These are phyloP conservation scores for Hymenochirus boettgeri DNA, from an alignment of 2,113 vertebrate genomes.

Conservation along the genomic window DNA sequence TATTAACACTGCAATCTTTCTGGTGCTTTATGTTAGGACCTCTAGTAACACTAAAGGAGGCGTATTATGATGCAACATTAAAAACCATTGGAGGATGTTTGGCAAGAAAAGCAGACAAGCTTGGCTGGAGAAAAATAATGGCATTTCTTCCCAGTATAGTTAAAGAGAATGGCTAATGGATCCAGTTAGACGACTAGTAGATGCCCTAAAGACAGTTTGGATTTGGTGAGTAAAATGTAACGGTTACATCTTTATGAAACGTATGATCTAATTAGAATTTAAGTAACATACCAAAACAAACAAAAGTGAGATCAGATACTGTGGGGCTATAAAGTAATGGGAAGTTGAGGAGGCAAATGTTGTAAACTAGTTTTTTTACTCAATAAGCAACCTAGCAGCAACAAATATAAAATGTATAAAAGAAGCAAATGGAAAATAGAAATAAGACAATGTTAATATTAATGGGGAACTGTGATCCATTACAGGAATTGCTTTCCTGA, in stretches of 20 bases:
- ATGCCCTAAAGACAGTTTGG: conserved; percentile 52
- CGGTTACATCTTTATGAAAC: not conserved
- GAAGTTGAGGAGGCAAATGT: too few relatives aligned
- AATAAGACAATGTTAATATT: too few relatives aligned
- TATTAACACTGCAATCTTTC: too few relatives aligned
- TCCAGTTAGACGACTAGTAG: conserved; percentile 52
- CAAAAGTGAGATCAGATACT: too few relatives aligned
- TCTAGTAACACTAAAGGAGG: conserved; percentile 70
- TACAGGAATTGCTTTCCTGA: too few relatives aligned
- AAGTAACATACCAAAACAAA: too few relatives aligned
- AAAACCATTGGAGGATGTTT: conserved; percentile 63
- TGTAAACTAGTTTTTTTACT: too few relatives aligned
- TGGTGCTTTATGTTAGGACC: conserved; percentile 67
- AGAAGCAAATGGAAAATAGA: too few relatives aligned
- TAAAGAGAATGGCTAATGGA: conserved; percentile 60
- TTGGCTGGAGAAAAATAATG: conserved; percentile 53
- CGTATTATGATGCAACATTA: conserved; percentile 74
- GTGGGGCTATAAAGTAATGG: too few relatives aligned
- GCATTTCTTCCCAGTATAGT: conserved; percentile 58
- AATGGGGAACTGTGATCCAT: too few relatives aligned
- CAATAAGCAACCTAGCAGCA: too few relatives aligned
- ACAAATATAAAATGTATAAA: too few relatives aligned
- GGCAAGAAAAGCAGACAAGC: conserved; percentile 59
- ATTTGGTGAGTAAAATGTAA: conserved; percentile 62
- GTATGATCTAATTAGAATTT: not conserved